Base-by-base conservation (phyloP, 2,888 invertebrate genomes). In the Hofmannophila pseudospretella region DNA sequence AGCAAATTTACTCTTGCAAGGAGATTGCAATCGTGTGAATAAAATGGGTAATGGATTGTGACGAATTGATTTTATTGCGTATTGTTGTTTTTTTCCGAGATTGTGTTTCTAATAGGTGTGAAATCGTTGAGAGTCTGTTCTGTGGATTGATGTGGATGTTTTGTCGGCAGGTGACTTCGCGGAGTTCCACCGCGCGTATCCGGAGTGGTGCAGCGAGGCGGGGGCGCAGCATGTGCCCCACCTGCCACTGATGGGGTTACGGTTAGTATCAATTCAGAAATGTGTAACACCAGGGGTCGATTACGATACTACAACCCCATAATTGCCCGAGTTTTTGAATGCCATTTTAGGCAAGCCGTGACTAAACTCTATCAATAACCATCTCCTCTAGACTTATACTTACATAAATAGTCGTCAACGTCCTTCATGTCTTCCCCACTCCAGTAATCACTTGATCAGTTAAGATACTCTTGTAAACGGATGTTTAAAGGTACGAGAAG, bases 151-250 rank as follows among this genome's bases (percentile, higher is more conserved):
- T 30, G 9, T n/a, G 14, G 16, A 14, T 8, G 8, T 23, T 55
- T 70, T 74, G 61, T 58, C 88, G 87, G 2, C 90, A 97, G 97
- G 96, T 81, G 96, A 96, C 47, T 96, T 96, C 70, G 89, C 89
- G 46, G 91, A 92, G 68, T 97, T 97, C 85, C 92, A 92, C 54
- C 91, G 93, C 56, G 89, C 92, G 45, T 96, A 94, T 80, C 96
- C 96, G 23, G 96, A 96, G 79, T 96, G 96, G 94, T 96, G 96
- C 81, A 90, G 89, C 71, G 95, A 95, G 70, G 92, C 93, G 34
- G 92, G 91, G 49, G 90, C 91, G 44, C 92, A 91, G 69, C 89
- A 88, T 42, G 84, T 87, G 38, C 81, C 88, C 8, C 88, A 84
- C 58, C 72, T 86, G 77, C 90, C 88, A 56, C 89, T 89, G 58